Evolutionary conservation across 2,797 vertebrate species (phyloP), one percentile per base, ranked within the genome.

Genomic region (Ctenopoma kingsleyae): DNA sequence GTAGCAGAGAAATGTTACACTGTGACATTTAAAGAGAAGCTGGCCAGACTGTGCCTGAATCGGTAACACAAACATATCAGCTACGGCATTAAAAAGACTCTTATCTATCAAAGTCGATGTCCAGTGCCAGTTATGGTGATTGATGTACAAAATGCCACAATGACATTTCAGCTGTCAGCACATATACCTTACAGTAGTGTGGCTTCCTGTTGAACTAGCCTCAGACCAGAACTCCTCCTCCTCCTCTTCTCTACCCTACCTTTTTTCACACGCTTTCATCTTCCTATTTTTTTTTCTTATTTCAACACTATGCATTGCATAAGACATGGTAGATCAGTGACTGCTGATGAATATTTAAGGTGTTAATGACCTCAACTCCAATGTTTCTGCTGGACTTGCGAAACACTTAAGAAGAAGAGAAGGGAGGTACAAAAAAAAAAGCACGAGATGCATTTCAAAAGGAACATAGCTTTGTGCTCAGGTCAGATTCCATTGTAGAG

Each of bases 141-240:
- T 86, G 90, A 92, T 88, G 87, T 65, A 83, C 84, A 89, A 93
- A 92, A 93, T 90, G 88, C 87, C 91, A 90, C 83, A 81, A 89
- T 90, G 90, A 88, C 91, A 92, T 92, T 92, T 93, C 76, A 76
- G 85, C 74, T 83, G 84, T 91, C 87, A 87, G 78, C 78, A 82
- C 43, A 78, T 78, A 80, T 84, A 91, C 87, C 86, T 86, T 85
- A 82, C 67, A 74, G 71, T 71, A 56, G 40, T 49, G 70, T 63
- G 47, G 71, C 81, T 87, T 91, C 86, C 88, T 89, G 84, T 68
- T 80, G 57, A 78, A 74, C 73, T 36, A 65, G 70, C 74, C 82
- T 66, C 74, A 85, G 68, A 79, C 72, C 69, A 74, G 49, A 57
- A 44, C 67, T 23, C 68, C 64, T 63, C 51, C 52, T 55, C 38